Conservation (phyloP, 2,888 invertebrate genomes). For the Zele albiditarsus region DNA sequence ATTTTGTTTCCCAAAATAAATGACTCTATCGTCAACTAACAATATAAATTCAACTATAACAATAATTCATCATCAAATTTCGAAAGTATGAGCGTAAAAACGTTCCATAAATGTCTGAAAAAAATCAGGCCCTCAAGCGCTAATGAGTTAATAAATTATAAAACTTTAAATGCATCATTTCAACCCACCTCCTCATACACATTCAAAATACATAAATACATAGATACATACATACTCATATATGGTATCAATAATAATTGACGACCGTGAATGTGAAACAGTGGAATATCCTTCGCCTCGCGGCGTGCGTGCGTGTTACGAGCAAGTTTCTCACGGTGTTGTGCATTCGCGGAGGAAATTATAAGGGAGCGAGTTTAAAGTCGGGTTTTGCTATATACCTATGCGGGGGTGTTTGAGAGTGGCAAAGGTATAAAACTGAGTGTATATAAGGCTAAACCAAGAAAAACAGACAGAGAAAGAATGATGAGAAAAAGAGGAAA, state of each 20-base stretch:
- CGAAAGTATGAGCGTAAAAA: too few relatives aligned
- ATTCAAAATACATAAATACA: not conserved
- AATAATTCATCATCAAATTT: too few relatives aligned
- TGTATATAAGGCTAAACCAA: not conserved
- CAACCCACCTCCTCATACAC: not conserved
- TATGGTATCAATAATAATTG: slow-evolving; percentile 62
- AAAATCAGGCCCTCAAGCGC: too few relatives aligned
- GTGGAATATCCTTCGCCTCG: slow-evolving; percentile 31
- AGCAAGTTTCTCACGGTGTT: slow-evolving; percentile 69
- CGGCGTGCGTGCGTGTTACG: slow-evolving; percentile 66
- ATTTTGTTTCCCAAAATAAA: too few relatives aligned
- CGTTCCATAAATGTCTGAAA: too few relatives aligned
- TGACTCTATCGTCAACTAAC: too few relatives aligned
- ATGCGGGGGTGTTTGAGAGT: slow-evolving; percentile 42
- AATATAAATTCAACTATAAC: too few relatives aligned
- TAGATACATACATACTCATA: slow-evolving; percentile 31
- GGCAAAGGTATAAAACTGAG: not conserved
- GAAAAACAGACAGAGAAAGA: slow-evolving; percentile 27
- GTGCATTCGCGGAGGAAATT: slow-evolving; percentile 68
- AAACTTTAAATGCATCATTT: not conserved
- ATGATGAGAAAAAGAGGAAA: slow-evolving; percentile 37
- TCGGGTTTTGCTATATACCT: slow-evolving; percentile 57
- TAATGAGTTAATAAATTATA: slow-evolving; percentile 1
- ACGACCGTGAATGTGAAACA: slow-evolving; percentile 50
- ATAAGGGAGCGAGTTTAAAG: slow-evolving; percentile 68